Conservation (phyloP, 2,113 vertebrate genomes). For the Microtus richardsoni region DNA sequence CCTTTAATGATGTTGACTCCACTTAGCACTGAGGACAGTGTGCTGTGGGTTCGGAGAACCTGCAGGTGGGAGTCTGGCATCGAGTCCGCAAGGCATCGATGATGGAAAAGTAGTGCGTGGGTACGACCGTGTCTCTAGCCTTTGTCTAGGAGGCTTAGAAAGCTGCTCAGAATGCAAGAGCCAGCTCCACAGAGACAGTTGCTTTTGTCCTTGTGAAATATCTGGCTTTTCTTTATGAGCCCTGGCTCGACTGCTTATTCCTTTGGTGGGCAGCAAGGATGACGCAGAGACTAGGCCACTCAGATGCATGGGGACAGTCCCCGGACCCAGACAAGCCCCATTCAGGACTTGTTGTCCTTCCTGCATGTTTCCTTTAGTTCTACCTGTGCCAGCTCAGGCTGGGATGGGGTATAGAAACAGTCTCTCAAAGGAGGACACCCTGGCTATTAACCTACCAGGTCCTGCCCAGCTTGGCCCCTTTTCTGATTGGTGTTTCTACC, state of each 20-base stretch:
- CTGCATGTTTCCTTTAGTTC: not conserved
- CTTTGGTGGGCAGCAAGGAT: not conserved
- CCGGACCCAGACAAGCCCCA: not conserved
- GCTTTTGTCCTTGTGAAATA: not conserved
- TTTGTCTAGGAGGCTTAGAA: not conserved
- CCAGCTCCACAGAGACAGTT: not conserved
- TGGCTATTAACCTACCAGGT: constrained; percentile 33
- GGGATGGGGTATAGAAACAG: constrained; percentile 13
- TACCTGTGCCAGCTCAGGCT: constrained; percentile 52
- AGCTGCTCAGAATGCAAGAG: not conserved
- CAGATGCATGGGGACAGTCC: not conserved
- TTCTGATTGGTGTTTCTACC: constrained; percentile 69
- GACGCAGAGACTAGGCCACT: not conserved
- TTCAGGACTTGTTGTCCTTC: not conserved
- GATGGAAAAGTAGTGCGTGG: not conserved
- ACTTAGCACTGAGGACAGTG: not conserved
- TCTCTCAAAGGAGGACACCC: constrained; percentile 33
- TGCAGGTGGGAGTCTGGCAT: not conserved
- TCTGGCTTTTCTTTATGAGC: not conserved
- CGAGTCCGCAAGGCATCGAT: not conserved
- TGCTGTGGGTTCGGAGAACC: not conserved
- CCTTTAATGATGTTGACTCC: not conserved
- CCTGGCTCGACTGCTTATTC: not conserved
- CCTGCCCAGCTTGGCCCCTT: constrained; percentile 57
- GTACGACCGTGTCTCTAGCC: not conserved